Base-by-base conservation (phyloP, 2,888 invertebrate genomes). In the Trisateles emortualis region DNA sequence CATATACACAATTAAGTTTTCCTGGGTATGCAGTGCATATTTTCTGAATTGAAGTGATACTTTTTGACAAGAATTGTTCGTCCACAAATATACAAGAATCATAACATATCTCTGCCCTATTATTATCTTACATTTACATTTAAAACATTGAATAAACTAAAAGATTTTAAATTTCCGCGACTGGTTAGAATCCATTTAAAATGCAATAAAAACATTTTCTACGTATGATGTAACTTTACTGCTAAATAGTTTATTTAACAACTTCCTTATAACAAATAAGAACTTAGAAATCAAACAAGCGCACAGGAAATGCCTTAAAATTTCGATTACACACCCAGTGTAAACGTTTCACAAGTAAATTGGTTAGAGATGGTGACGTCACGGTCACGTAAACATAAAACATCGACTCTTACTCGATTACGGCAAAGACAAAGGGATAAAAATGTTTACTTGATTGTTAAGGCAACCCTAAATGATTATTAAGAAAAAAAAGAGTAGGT, bases 281-380 rank as follows among this genome's bases (percentile, higher is more conserved):
- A 52, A 45, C 17, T 45, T 53, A 52, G 48, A 69, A 69, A 69
- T 62, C 56, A 69, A 58, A 52, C 56, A 68, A 61, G 55, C 24
- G 40, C 47, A 40, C 58, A 65, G 68, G 68, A 69, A 65, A 54
- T 72, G 50, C 58, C 73, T 65, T 69, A 65, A 69, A 65, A 72
- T 69, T 69, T 59, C 62, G 54, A 69, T 69, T 69, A 72, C 66
- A 69, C 61, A 65, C 49, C 65, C 47, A 52, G 49, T 62, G 59
- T 63, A 46, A 55, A 54, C 46, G 45, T 53, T 45, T 44, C 36
- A 52, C 63, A 56, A 47, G 58, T 59, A 62, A 68, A 62, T 66
- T 51, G 63, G 38, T 69, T 70, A 49, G 51, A 41, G 19, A 41
- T 54, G 63, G 49, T 65, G 67, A 65, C 67, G 74, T 59, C 67